Evolutionary conservation across 2,888 invertebrate species (phyloP).

Genomic region (Chrysopilus asiliformis): DNA sequence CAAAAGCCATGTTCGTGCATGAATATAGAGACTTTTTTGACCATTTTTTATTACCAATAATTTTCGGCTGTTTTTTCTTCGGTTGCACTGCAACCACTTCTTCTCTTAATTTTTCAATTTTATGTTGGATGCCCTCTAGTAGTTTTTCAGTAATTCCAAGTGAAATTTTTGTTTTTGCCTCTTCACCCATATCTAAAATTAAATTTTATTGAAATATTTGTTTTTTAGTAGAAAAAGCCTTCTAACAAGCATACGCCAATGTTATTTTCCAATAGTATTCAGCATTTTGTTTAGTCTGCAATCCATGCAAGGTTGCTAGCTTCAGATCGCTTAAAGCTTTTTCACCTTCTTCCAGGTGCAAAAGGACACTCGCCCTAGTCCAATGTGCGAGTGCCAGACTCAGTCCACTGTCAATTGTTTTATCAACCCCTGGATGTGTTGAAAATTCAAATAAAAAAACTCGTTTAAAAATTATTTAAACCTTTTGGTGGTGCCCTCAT

Average conservation of each 20-base stretch:
- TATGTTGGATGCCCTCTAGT: constrained; percentile 36
- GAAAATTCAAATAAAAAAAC: not conserved
- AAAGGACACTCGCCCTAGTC: constrained; percentile 50
- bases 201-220: constrained; percentile 19
- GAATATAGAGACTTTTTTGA: no score
- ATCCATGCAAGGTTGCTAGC: constrained; percentile 46
- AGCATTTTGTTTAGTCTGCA: constrained; percentile 47
- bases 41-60: no score
- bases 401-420: constrained; percentile 46
- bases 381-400: constrained; percentile 52
- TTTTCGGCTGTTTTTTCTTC: no score
- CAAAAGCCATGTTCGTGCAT: no score
- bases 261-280: constrained; percentile 59
- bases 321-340: constrained; percentile 55
- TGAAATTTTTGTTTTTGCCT: constrained; percentile 49
- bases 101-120: constrained; percentile 33
- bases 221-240: no score
- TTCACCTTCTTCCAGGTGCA: constrained; percentile 42
- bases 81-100: constrained; percentile 39
- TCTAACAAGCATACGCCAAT: constrained; percentile 44
- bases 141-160: constrained; percentile 48
- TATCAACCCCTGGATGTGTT: constrained; percentile 32
- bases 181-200: constrained; percentile 42
- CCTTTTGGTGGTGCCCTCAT: constrained; percentile 55
- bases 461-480: constrained; percentile 20